phyloP scores from a whole-genome alignment of 2,888 invertebrate genomes.

The Athalia rosae region DNA sequence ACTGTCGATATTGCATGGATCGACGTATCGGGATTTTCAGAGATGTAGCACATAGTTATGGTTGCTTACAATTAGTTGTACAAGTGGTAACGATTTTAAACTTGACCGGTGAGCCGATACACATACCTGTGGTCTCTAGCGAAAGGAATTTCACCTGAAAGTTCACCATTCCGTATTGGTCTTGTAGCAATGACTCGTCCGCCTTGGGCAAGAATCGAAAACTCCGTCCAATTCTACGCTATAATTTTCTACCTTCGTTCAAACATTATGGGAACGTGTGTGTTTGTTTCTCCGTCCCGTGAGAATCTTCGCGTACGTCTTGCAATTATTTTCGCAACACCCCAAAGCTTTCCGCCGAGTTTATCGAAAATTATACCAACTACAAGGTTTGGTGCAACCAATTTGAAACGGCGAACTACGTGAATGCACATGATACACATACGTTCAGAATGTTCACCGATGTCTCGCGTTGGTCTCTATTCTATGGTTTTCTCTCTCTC shows the following conservation, averaged over 20 bases:
- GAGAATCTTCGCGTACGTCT: slow-evolving; percentile 14
- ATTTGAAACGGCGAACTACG: slow-evolving; percentile 22
- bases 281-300: neutral
- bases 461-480: neutral
- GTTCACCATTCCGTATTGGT: slow-evolving; percentile 16
- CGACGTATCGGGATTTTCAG: slow-evolving; percentile 21
- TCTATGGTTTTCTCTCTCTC: neutral
- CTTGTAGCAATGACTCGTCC: slow-evolving; percentile 26
- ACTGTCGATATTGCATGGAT: slow-evolving; percentile 33
- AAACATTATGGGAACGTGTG: slow-evolving; percentile 23
- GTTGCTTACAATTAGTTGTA: no score
- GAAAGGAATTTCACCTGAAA: slow-evolving; percentile 14
- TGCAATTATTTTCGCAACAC: neutral
- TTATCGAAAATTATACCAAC: slow-evolving; percentile 38
- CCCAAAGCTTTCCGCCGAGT: slow-evolving; percentile 17
- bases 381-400: slow-evolving; percentile 30
- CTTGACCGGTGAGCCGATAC: slow-evolving; percentile 29
- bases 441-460: neutral
- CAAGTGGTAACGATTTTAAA: neutral
- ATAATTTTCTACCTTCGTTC: slow-evolving; percentile 18
- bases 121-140: neutral
- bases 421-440: slow-evolving; percentile 6
- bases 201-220: slow-evolving; percentile 22
- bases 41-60: slow-evolving; percentile 10
- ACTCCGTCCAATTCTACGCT: slow-evolving; percentile 33